Evolutionary conservation across 2,797 vertebrate species (phyloP).

Genomic region (Phaenicophaeus curvirostris): DNA sequence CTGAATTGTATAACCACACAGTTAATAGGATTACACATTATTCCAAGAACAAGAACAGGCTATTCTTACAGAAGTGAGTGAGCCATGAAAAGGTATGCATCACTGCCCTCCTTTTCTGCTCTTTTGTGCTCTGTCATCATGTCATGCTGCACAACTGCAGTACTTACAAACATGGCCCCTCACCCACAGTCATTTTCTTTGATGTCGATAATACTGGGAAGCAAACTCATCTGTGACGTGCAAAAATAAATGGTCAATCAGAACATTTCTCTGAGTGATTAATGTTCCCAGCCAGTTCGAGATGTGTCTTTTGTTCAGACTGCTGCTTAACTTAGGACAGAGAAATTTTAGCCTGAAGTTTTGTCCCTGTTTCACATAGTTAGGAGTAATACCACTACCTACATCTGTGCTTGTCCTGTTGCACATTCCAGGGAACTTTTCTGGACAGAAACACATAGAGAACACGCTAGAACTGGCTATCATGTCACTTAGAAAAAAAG

Average conservation of each 20-base stretch:
- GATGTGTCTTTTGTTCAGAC: background rate
- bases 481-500: background rate
- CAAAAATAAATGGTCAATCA: background rate
- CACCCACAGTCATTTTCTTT: background rate
- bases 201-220: background rate
- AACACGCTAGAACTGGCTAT: background rate
- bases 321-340: background rate
- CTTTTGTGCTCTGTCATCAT: background rate
- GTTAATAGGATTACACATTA: constrained; percentile 61
- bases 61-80: background rate
- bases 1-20: constrained; percentile 27
- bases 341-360: background rate
- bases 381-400: background rate
- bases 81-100: constrained; percentile 35
- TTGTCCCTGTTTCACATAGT: background rate
- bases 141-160: background rate
- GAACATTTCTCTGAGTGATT: background rate
- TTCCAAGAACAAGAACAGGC: constrained; percentile 30
- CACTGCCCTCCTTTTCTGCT: constrained; percentile 5
- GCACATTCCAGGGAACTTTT: background rate
- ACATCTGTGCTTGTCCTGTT: background rate
- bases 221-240: background rate
- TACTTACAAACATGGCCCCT: background rate
- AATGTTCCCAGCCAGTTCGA: background rate
- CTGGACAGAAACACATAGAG: background rate